Percentiles rank a stretch among this genome's conserved stretches.
Conservation (phyloP, 2,888 invertebrate species). For the Stramonita haemastoma region DNA sequence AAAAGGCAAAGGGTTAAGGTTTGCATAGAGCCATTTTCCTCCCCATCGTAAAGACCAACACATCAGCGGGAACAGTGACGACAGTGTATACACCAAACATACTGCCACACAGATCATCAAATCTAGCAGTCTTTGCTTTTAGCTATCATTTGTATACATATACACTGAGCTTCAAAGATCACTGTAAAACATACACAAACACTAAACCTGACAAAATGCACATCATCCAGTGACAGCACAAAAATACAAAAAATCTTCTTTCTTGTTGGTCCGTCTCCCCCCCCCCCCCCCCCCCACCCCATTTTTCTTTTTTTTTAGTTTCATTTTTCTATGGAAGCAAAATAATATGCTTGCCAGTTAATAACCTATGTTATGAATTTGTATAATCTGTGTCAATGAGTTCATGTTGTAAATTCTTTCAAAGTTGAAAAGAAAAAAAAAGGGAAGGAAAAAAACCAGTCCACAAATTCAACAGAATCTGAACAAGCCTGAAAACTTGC, state of each 20-base stretch:
- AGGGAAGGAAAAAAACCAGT: not conserved
- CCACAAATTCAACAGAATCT: not conserved
- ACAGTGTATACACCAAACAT: not conserved
- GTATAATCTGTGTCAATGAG: no score
- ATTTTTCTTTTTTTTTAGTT: no score
- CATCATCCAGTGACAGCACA: not conserved
- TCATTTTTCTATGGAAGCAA: no score
- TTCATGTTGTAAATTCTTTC: no score
- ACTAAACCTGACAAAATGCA: not conserved
- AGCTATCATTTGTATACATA: no score
- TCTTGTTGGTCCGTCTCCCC: no score
- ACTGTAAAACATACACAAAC: not conserved
- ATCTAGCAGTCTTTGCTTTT: not conserved
- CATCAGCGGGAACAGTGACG: not conserved
- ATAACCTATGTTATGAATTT: no score
- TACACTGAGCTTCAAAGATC: not conserved
- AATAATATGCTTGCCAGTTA: no score
- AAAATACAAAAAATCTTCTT: no score
- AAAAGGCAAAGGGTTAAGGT: slow-evolving; percentile 39
- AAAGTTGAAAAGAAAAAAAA: not conserved
- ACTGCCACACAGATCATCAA: not conserved
- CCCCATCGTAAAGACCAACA: not conserved
- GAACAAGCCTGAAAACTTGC: not conserved
- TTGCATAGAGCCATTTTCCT: not conserved
- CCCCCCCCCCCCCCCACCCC: no score